phyloP scores from a whole-genome alignment of 2,113 vertebrate genomes.

The Platichthys stellatus region DNA sequence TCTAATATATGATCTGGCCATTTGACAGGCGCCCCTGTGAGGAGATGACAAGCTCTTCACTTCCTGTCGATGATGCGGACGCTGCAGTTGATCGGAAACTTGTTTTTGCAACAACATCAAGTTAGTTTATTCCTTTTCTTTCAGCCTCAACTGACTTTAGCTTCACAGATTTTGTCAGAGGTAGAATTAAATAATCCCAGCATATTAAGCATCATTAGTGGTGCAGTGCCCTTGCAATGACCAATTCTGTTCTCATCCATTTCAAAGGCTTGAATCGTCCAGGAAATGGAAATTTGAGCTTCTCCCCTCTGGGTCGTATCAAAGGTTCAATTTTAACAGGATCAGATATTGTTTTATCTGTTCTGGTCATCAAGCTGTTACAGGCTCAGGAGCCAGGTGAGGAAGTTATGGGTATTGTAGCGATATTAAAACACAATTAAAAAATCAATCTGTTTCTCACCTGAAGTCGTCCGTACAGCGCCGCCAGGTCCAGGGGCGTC shows the following conservation, averaged over 20 bases:
- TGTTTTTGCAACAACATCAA: no score
- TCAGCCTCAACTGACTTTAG: not conserved
- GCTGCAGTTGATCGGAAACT: no score
- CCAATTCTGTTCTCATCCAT: not conserved
- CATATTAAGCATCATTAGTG: conserved; percentile 9
- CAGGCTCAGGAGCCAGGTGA: not conserved
- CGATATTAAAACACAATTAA: no score
- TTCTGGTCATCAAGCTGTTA: not conserved
- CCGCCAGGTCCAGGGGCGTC: conserved; percentile 94
- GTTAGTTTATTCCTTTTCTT: not conserved
- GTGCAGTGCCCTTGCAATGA: not conserved
- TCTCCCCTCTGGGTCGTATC: not conserved
- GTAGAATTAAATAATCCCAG: no score
- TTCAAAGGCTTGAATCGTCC: not conserved
- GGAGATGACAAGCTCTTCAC: no score
- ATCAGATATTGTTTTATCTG: not conserved
- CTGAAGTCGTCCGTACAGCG: conserved; percentile 92
- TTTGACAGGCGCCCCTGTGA: no score
- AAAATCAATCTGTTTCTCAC: conserved; percentile 5
- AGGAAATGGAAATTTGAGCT: conserved; percentile 2
- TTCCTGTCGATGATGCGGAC: no score
- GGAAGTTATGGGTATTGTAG: no score
- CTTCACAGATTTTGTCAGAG: not conserved
- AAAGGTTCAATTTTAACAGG: conserved; percentile 28
- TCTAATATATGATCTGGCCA: no score